Conservation (phyloP, 2,113 vertebrate genomes). For the Cyprinodon tularosa region DNA sequence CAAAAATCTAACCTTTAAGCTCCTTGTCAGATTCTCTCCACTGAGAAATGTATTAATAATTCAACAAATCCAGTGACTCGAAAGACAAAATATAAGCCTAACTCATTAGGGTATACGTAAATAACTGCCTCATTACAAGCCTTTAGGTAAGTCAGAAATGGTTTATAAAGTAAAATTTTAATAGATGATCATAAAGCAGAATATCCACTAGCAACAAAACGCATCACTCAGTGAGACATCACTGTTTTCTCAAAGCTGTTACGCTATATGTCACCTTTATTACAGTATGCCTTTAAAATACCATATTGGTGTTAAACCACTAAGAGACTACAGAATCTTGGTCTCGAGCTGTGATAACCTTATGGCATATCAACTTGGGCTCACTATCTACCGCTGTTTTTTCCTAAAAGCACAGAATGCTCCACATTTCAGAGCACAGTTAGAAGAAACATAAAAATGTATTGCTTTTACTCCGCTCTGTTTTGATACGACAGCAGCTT, state of each 20-base stretch:
- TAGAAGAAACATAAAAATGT: conserved; percentile 10
- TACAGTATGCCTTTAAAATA: background rate
- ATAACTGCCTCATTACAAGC: background rate
- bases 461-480: conserved; percentile 1
- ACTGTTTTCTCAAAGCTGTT: background rate
- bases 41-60: conserved; percentile 41
- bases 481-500: conserved; percentile 4
- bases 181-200: background rate
- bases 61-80: conserved; percentile 29
- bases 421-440: conserved; percentile 4
- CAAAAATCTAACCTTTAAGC: conserved; percentile 17
- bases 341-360: background rate
- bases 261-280: background rate
- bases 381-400: background rate
- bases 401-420: background rate
- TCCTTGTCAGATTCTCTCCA: conserved; percentile 19
- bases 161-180: background rate
- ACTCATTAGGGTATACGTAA: background rate
- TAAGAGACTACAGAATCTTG: background rate
- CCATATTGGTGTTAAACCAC: background rate
- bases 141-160: background rate
- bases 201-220: conserved; percentile 6
- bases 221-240: background rate
- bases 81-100: conserved; percentile 3
- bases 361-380: background rate